Evolutionary conservation across 2,113 vertebrate species (phyloP).

Genomic region (Ciconia maguari): DNA sequence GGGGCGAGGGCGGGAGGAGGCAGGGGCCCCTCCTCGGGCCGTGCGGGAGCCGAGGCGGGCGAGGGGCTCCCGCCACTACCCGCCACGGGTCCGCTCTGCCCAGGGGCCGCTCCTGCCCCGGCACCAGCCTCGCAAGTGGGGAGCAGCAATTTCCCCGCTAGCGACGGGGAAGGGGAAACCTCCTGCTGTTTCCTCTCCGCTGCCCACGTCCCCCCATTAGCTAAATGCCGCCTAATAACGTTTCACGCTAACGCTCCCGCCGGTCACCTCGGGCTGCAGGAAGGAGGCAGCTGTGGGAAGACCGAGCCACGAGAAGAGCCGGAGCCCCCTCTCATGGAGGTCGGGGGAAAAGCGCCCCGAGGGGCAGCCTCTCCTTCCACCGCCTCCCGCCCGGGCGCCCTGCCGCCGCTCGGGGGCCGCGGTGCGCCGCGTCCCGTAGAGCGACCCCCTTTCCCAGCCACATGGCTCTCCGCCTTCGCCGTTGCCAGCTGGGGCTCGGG

Average conservation of each 20-base stretch:
- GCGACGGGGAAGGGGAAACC: neutral
- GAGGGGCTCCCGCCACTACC: too few relatives aligned
- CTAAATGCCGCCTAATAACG: neutral
- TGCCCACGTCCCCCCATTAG: neutral
- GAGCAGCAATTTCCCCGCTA: neutral
- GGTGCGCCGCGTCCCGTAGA: neutral
- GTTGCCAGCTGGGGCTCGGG: neutral
- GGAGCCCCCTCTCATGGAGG: neutral
- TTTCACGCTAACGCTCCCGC: neutral
- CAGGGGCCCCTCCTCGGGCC: neutral
- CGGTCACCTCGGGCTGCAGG: too few relatives aligned
- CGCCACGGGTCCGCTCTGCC: neutral
- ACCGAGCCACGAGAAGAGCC: neutral
- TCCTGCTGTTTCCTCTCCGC: neutral
- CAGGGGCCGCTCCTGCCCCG: neutral
- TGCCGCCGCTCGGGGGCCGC: too few relatives aligned
- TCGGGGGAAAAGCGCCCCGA: neutral
- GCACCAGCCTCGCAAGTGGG: neutral
- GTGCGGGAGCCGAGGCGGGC: neutral
- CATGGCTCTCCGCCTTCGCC: neutral
- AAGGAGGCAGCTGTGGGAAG: neutral
- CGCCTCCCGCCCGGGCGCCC: neutral
- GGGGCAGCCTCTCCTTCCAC: too few relatives aligned
- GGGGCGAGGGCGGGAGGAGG: neutral
- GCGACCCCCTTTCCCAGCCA: rapidly evolving